Percentiles rank a stretch among this genome's conserved stretches.
Conservation (phyloP, 1,140 invertebrate genomes). For the Chymomyza costata region DNA sequence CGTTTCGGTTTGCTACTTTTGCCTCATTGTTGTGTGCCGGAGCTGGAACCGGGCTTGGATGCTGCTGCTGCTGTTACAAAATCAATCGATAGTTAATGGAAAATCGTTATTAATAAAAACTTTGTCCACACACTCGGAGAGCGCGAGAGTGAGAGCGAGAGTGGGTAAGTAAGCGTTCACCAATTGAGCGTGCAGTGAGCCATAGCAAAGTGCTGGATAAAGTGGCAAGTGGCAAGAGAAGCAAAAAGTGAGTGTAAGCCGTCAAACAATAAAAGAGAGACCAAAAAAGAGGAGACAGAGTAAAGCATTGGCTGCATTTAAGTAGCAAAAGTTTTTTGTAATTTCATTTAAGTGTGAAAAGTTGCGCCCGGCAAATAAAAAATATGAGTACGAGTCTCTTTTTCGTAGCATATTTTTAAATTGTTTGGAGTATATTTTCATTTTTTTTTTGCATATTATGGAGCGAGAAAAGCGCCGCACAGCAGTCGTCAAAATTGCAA, state of each 20-base stretch:
- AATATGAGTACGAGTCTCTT: no score
- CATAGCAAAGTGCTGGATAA: conserved; percentile 67
- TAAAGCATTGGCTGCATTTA: conserved; percentile 57
- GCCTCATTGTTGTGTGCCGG: conserved; percentile 36
- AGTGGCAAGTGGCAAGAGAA: conserved; percentile 46
- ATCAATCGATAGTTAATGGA: conserved; percentile 76
- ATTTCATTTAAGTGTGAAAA: conserved; percentile 71
- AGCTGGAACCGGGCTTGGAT: conserved; percentile 31
- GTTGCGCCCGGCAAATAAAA: conserved; percentile 56
- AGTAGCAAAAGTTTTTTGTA: conserved; percentile 64
- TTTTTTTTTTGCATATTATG: conserved; percentile 64
- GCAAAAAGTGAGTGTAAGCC: not conserved
- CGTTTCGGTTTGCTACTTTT: conserved; percentile 57
- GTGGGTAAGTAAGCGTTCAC: no score
- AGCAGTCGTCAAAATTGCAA: conserved; percentile 58
- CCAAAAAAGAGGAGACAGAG: conserved; percentile 3
- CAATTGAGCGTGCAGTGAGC: conserved; percentile 65
- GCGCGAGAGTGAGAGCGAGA: no score
- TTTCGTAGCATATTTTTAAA: not conserved
- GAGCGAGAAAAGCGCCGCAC: conserved; percentile 33
- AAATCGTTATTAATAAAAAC: conserved; percentile 75
- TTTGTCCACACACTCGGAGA: conserved; percentile 17
- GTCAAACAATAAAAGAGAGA: not conserved
- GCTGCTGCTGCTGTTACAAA: conserved; percentile 60
- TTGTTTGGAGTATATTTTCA: conserved; percentile 9